These are phyloP conservation scores for Patella ulyssiponensis DNA, from an alignment of 2,888 invertebrate species.

Conservation along the genomic window DNA sequence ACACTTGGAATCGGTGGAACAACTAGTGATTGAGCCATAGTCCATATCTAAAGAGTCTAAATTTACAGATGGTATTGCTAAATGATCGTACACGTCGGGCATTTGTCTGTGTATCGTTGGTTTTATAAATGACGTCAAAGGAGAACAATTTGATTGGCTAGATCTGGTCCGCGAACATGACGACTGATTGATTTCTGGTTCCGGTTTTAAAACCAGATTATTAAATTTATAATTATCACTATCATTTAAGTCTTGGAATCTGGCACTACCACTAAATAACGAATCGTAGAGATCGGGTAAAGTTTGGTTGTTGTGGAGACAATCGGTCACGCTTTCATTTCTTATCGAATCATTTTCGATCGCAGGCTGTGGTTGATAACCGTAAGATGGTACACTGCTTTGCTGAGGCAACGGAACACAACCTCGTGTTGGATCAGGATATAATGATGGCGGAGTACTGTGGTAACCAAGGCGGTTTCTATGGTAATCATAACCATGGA, in stretches of 20 bases:
- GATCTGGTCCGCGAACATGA: conserved; percentile 1
- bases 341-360: conserved; percentile 4
- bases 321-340: conserved; percentile 4
- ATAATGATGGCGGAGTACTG: background rate
- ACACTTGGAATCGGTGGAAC: background rate
- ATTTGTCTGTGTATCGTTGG: background rate
- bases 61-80: background rate
- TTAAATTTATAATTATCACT: conserved; percentile 19
- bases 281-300: background rate
- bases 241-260: conserved; percentile 12
- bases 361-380: conserved; percentile 10
- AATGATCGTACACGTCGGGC: background rate
- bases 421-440: background rate
- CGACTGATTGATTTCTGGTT: conserved; percentile 11
- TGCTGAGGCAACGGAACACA: background rate
- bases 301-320: background rate
- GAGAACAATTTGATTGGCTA: background rate
- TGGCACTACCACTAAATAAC: conserved; percentile 10
- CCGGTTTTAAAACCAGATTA: conserved; percentile 6
- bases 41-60: background rate
- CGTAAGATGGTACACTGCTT: background rate
- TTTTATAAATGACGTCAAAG: background rate
- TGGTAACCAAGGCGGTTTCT: conserved; percentile 12
- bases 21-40: background rate
- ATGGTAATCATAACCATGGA: conserved; percentile 22